Conservation (phyloP, 1,140 invertebrate genomes). For the Pseudomyrmex pallidus region DNA sequence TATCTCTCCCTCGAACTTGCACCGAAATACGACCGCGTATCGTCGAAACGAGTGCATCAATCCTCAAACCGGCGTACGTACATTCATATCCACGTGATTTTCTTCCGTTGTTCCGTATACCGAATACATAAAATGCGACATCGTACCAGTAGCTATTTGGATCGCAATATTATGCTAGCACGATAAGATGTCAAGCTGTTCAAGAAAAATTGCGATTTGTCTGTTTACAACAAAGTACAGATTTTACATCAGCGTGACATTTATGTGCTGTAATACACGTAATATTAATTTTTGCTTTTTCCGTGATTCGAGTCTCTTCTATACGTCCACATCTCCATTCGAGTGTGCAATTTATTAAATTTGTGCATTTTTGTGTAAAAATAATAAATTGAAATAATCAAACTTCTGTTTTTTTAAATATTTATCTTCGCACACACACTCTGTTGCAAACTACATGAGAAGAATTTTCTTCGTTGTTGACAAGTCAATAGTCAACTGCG, state of each 20-base stretch:
- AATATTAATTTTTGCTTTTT: not conserved
- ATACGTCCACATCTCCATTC: too few relatives aligned
- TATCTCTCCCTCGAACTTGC: conserved; percentile 27
- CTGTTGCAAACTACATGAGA: too few relatives aligned
- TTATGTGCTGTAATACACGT: not conserved
- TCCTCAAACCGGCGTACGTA: not conserved
- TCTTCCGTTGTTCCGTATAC: not conserved
- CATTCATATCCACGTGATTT: conserved; percentile 5
- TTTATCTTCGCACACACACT: not conserved
- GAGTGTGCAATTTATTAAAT: not conserved
- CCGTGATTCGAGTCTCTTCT: too few relatives aligned
- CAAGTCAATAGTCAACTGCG: not conserved
- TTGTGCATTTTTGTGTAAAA: not conserved
- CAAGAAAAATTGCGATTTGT: not conserved
- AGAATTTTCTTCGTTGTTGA: not conserved
- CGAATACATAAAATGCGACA: not conserved
- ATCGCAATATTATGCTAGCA: not conserved
- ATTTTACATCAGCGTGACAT: not conserved
- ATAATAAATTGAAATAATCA: too few relatives aligned
- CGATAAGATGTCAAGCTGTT: not conserved
- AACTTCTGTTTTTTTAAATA: not conserved
- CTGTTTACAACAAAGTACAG: not conserved
- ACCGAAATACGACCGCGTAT: conserved; percentile 20
- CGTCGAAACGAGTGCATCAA: not conserved
- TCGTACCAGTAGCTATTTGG: not conserved